Conservation (phyloP, 2,113 vertebrate species). For the Lonchura striata region DNA sequence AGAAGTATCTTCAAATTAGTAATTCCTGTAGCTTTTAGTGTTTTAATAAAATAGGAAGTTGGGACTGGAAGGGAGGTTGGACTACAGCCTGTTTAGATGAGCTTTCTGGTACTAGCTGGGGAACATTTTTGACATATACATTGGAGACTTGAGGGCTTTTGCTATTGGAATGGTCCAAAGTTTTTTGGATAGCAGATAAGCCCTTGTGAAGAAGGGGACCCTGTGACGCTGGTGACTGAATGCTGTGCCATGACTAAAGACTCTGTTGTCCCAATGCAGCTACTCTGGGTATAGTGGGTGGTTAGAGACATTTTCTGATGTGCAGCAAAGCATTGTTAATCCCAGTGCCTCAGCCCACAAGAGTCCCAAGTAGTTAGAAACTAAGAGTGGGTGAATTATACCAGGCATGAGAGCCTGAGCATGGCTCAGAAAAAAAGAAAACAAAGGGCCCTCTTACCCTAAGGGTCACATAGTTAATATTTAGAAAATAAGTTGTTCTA, state of each 20-base stretch:
- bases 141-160: neutral
- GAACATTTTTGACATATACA: neutral
- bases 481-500: neutral
- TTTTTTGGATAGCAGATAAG: neutral
- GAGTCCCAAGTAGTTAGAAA: neutral
- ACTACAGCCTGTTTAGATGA: neutral
- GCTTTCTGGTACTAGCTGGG: neutral
- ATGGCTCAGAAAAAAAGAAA: neutral
- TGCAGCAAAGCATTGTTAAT: neutral
- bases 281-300: neutral
- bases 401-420: neutral
- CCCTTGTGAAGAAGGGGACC: neutral
- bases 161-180: neutral
- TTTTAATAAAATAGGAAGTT: neutral
- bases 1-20: neutral
- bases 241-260: neutral
- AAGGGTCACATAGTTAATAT: neutral
- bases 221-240: neutral
- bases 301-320: neutral
- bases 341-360: neutral
- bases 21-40: neutral
- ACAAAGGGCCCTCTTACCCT: neutral
- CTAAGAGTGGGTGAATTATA: neutral
- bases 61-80: neutral
- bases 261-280: fast-evolving